A percentile compares a stretch with the other conserved stretches of the same genome.
These are phyloP conservation scores for Blomia tropicalis DNA, from an alignment of 2,888 invertebrate genomes.

Conservation along the genomic window DNA sequence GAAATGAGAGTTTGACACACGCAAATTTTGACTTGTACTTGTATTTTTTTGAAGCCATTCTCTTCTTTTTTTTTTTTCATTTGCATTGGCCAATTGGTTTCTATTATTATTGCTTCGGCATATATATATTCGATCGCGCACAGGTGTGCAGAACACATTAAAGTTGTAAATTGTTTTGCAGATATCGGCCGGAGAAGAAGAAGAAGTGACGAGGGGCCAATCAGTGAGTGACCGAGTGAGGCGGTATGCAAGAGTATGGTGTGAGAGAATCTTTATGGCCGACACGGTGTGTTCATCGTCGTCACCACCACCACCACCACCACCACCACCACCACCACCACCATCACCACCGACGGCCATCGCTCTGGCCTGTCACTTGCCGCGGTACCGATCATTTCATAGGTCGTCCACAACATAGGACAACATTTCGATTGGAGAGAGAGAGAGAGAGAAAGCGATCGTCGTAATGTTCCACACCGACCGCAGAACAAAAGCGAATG, in stretches of 20 bases:
- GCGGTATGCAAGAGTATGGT: too few species aligned
- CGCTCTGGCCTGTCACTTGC: neutral
- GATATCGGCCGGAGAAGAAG: neutral
- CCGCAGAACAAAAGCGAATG: neutral
- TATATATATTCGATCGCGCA: neutral
- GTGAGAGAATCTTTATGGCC: neutral
- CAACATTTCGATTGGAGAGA: neutral
- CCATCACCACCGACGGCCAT: too few species aligned
- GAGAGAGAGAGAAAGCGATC: too few species aligned
- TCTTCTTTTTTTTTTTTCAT: neutral
- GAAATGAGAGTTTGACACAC: too few species aligned
- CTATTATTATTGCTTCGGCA: neutral
- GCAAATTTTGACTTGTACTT: too few species aligned
- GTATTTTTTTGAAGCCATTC: too few species aligned
- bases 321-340: too few species aligned
- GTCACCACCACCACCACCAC: too few species aligned
- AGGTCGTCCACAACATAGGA: neutral
- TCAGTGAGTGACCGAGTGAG: too few species aligned
- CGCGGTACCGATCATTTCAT: too few species aligned
- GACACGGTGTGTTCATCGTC: neutral
- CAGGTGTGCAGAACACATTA: conserved; percentile 14
- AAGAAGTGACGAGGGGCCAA: neutral
- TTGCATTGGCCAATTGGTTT: conserved; percentile 9
- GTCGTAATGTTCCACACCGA: neutral
- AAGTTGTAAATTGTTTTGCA: conserved; percentile 10